Evolutionary conservation across 2,888 invertebrate genomes (phyloP).

Genomic region (Thymelicus lineola): DNA sequence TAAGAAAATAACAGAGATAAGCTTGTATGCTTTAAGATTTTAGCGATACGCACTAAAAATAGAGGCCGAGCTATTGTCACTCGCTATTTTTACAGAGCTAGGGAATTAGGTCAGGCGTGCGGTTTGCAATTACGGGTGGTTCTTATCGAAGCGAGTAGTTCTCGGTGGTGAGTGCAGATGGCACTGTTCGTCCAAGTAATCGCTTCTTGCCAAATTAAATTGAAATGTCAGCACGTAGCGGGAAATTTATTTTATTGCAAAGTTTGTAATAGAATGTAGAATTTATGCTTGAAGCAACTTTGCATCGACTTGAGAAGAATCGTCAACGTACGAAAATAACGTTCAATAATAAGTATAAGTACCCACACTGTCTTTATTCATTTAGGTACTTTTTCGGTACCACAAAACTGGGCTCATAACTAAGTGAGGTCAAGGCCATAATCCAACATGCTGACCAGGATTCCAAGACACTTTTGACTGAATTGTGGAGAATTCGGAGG

Average conservation of each 20-base stretch:
- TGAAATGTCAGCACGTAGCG: conserved; percentile 9
- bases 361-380: no score
- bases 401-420: no score
- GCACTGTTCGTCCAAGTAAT: conserved; percentile 43
- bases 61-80: conserved; percentile 82
- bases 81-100: conserved; percentile 80
- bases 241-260: not conserved
- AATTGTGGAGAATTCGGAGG: no score
- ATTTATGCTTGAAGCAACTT: no score
- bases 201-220: not conserved
- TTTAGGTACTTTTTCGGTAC: no score
- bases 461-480: no score
- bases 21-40: conserved; percentile 68
- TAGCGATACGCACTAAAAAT: conserved; percentile 80
- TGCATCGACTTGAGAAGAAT: no score
- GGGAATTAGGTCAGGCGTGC: conserved; percentile 75
- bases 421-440: no score
- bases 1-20: conserved; percentile 60
- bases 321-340: no score
- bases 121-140: conserved; percentile 48
- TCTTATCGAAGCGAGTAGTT: conserved; percentile 49
- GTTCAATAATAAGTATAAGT: no score
- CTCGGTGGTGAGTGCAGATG: conserved; percentile 48
- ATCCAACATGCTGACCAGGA: no score
- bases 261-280: no score